A percentile compares a stretch with the other conserved stretches of the same genome.
Evolutionary conservation across 2,888 invertebrate genomes (phyloP).

Genomic region (Chymomyza caudatula): DNA sequence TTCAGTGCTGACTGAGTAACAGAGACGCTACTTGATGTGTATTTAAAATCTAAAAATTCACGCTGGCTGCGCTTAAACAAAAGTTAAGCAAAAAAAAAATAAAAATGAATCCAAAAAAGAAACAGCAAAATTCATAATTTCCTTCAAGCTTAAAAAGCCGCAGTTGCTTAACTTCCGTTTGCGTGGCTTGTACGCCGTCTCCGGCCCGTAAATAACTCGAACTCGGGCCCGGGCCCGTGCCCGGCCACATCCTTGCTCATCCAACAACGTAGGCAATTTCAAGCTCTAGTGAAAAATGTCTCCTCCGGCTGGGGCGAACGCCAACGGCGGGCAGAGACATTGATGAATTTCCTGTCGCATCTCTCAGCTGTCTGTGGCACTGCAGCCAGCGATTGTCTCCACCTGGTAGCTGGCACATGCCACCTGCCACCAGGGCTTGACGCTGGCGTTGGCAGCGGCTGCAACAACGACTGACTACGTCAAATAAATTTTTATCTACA

Average conservation of each 20-base stretch:
- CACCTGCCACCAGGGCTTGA: slow-evolving; percentile 1
- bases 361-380: slow-evolving; percentile 26
- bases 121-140: slow-evolving; percentile 58
- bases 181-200: slow-evolving; percentile 45
- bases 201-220: slow-evolving; percentile 55
- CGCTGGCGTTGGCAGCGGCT: neutral
- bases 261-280: slow-evolving; percentile 57
- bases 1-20: neutral
- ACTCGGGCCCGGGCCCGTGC: no score
- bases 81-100: no score
- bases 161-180: slow-evolving; percentile 57
- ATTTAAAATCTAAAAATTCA: neutral
- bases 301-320: slow-evolving; percentile 46
- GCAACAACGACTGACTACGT: slow-evolving; percentile 29
- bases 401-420: neutral
- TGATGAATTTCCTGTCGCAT: slow-evolving; percentile 71
- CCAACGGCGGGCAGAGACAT: slow-evolving; percentile 60
- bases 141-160: slow-evolving; percentile 40
- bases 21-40: neutral
- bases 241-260: neutral
- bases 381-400: neutral
- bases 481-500: slow-evolving; percentile 55
- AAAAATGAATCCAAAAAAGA: neutral
- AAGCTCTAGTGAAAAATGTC: slow-evolving; percentile 56
- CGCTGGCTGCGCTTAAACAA: neutral